These are phyloP conservation scores for Pelosia muscerda DNA, from an alignment of 2,888 invertebrate species.

Conservation along the genomic window DNA sequence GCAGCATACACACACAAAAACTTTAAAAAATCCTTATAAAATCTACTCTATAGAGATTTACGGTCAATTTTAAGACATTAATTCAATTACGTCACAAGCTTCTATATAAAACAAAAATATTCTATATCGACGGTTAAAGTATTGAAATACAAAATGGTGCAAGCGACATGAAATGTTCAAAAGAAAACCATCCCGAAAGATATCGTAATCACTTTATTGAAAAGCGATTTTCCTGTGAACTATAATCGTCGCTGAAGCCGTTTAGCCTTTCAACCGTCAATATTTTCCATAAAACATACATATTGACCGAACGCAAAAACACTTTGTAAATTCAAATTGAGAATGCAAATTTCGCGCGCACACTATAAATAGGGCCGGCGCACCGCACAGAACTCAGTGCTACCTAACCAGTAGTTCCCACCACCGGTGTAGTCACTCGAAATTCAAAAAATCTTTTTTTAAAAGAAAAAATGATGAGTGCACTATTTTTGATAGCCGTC, in stretches of 20 bases:
- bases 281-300: background rate
- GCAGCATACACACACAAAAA: background rate
- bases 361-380: conserved; percentile 57
- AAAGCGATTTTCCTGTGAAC: too few relatives aligned
- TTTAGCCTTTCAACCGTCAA: too few relatives aligned
- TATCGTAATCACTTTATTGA: too few relatives aligned
- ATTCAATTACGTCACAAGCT: background rate
- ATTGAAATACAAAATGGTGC: background rate
- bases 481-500: conserved; percentile 65
- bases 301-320: conserved; percentile 16
- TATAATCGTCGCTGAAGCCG: too few relatives aligned
- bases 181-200: too few relatives aligned
- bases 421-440: conserved; percentile 75
- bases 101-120: background rate
- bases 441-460: conserved; percentile 66
- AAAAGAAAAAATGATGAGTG: conserved; percentile 78
- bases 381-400: conserved; percentile 52
- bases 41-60: background rate
- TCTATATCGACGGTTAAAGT: background rate
- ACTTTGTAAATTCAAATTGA: conserved; percentile 45
- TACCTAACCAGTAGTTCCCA: conserved; percentile 67
- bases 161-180: background rate
- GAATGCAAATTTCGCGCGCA: conserved; percentile 58
- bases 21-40: background rate
- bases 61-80: background rate